These are phyloP conservation scores for Busseola fusca DNA, from an alignment of 2,888 invertebrate species.

Conservation along the genomic window DNA sequence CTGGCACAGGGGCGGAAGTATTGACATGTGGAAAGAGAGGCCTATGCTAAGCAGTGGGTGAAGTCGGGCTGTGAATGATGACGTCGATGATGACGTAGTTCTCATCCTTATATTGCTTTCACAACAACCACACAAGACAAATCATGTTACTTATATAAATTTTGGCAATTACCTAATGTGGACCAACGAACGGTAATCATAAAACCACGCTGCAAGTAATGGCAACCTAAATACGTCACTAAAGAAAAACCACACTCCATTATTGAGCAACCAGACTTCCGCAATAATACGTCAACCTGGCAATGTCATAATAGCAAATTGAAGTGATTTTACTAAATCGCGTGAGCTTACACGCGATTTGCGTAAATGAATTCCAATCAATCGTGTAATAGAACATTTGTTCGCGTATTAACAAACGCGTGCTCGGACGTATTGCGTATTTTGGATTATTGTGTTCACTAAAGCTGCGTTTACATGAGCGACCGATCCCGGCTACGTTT, in stretches of 20 bases:
- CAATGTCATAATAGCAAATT: conserved; percentile 42
- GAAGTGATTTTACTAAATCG: conserved; percentile 37
- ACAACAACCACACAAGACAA: neutral
- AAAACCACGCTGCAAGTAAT: neutral
- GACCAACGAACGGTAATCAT: neutral
- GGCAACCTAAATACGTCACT: neutral
- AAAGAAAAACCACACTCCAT: neutral
- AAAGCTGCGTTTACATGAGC: neutral
- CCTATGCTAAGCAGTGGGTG: no score
- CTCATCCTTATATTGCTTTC: neutral
- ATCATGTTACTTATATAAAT: neutral
- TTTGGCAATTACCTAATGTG: neutral
- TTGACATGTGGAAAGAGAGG: no score
- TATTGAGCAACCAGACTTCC: neutral
- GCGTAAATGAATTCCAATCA: conserved; percentile 48
- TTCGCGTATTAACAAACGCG: conserved; percentile 30
- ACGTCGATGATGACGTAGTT: neutral
- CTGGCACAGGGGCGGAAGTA: no score
- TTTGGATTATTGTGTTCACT: conserved; percentile 1
- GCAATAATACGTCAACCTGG: conserved; percentile 11
- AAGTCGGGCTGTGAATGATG: no score
- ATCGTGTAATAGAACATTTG: conserved; percentile 52
- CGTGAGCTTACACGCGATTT: conserved; percentile 44
- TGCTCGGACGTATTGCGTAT: conserved; percentile 8
- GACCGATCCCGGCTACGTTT: neutral